Conservation (phyloP, 1,140 invertebrate species). For the Drosophila tropicalis region DNA sequence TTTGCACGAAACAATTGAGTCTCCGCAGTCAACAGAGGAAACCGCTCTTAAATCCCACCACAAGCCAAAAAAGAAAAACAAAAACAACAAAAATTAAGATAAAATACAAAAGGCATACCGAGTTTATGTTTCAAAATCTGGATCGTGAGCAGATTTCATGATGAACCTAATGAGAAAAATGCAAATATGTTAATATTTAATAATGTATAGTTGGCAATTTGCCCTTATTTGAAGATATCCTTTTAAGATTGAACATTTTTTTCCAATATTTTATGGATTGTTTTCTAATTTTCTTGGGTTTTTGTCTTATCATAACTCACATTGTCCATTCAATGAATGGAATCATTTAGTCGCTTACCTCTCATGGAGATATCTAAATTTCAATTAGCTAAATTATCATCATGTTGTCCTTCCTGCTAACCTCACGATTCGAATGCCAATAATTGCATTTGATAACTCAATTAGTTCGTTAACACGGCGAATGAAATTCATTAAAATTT, state of each 20-base stretch:
- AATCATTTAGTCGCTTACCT: no score
- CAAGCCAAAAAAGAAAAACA: neutral
- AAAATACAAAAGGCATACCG: neutral
- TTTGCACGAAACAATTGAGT: constrained; percentile 6
- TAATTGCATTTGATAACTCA: constrained; percentile 14
- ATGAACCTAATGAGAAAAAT: neutral
- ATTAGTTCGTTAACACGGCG: constrained; percentile 11
- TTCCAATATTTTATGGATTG: no score
- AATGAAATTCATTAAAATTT: constrained; percentile 19
- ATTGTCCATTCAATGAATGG: no score
- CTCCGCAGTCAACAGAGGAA: neutral
- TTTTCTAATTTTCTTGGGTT: no score
- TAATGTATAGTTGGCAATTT: neutral
- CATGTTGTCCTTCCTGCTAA: neutral
- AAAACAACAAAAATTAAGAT: neutral
- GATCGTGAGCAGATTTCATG: neutral
- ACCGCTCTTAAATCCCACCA: neutral
- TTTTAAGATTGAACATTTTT: neutral
- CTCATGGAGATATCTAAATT: no score
- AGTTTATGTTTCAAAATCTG: neutral
- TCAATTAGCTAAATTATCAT: neutral
- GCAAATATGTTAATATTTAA: neutral
- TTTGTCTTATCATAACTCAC: no score
- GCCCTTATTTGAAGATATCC: neutral
- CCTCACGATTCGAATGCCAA: neutral